A percentile compares a stretch with the other conserved stretches of the same genome.
phyloP scores from a whole-genome alignment of 2,113 vertebrate genomes.

The Platichthys flesus region DNA sequence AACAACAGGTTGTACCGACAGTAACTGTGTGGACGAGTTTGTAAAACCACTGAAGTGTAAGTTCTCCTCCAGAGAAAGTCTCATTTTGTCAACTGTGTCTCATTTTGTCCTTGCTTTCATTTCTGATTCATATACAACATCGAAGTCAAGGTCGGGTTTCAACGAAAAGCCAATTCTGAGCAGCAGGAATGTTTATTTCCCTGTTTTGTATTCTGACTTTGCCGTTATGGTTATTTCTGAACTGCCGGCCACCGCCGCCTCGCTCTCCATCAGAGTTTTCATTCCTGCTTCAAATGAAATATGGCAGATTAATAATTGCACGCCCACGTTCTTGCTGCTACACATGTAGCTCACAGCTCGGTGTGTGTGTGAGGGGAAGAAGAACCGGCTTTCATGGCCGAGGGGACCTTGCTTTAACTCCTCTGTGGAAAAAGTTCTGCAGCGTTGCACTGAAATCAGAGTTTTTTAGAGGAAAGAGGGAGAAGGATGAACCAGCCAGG shows the following conservation, averaged over 20 bases:
- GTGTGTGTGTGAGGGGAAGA: slow-evolving; percentile 13
- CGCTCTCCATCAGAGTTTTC: slow-evolving; percentile 36
- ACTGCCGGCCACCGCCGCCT: background rate
- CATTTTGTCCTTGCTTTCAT: no score
- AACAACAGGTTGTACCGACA: no score
- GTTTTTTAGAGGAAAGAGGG: background rate
- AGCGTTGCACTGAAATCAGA: background rate
- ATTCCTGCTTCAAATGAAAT: slow-evolving; percentile 40
- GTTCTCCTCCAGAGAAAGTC: no score
- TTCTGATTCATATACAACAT: no score
- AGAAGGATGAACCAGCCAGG: no score
- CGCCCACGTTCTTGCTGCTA: slow-evolving; percentile 33
- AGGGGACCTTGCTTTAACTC: slow-evolving; percentile 16
- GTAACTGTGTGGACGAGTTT: no score
- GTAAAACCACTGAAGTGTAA: no score
- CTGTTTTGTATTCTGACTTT: slow-evolving; percentile 37
- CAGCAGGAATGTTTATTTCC: slow-evolving; percentile 7
- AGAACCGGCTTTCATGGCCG: slow-evolving; percentile 43
- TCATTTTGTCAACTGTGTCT: no score
- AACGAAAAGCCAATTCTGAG: no score
- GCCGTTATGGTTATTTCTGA: background rate
- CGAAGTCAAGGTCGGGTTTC: no score
- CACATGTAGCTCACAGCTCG: slow-evolving; percentile 21
- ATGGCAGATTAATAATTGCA: slow-evolving; percentile 53
- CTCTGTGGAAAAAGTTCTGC: slow-evolving; percentile 14